These are phyloP conservation scores for Orthosia cruda DNA, from an alignment of 2,888 invertebrate genomes.

Conservation along the genomic window DNA sequence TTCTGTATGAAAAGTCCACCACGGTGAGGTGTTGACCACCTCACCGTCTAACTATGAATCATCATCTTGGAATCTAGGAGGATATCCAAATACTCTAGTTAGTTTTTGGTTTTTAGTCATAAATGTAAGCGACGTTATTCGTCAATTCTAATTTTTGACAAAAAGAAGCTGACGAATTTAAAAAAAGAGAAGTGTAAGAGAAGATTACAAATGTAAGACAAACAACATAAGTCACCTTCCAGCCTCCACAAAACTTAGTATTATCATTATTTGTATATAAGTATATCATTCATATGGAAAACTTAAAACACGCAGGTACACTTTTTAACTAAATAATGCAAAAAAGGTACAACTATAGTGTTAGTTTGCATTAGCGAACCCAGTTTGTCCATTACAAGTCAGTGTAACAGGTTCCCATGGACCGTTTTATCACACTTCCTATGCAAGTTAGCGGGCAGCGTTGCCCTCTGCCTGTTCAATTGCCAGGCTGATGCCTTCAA, in stretches of 20 bases:
- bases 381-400: conserved; percentile 45
- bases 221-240: background rate
- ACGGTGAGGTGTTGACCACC: background rate
- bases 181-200: too few relatives aligned
- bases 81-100: conserved; percentile 4
- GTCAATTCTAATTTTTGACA: background rate
- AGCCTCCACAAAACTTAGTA: background rate
- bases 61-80: background rate
- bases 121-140: too few relatives aligned
- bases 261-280: background rate
- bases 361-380: background rate
- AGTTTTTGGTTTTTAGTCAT: background rate
- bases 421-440: conserved; percentile 84
- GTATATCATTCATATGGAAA: too few relatives aligned
- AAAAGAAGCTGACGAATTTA: background rate
- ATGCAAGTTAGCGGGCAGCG: conserved; percentile 68
- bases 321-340: background rate
- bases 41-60: background rate
- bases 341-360: background rate
- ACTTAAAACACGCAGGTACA: too few relatives aligned
- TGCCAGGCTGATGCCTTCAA: conserved; percentile 63
- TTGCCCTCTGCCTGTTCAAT: conserved; percentile 66
- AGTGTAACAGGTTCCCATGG: conserved; percentile 69
- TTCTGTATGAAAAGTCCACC: background rate
- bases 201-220: too few relatives aligned